A percentile compares a stretch with the other conserved stretches of the same genome.
phyloP scores from a whole-genome alignment of 1,140 invertebrate genomes.

The Drosophila navojoa region DNA sequence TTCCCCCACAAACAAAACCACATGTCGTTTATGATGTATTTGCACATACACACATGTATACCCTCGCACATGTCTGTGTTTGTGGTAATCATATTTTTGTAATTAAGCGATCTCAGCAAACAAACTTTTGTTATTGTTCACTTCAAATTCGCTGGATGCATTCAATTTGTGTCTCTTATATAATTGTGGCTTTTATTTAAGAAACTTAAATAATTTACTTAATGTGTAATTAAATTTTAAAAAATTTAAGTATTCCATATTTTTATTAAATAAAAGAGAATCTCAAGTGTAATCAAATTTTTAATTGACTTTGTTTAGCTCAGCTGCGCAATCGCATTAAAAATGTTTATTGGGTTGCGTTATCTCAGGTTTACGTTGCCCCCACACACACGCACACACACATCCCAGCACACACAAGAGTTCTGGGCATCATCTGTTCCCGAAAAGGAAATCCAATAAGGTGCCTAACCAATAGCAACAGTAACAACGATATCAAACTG shows the following conservation, averaged over 20 bases:
- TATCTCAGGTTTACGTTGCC: neutral
- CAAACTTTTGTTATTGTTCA: slow-evolving; percentile 53
- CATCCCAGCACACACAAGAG: slow-evolving; percentile 20
- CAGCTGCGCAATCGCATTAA: slow-evolving; percentile 2
- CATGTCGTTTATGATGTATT: slow-evolving; percentile 41
- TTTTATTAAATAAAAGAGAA: too few relatives aligned
- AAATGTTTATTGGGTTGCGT: slow-evolving; percentile 40
- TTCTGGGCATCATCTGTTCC: slow-evolving; percentile 76
- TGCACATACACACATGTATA: slow-evolving; percentile 3
- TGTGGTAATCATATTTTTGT: slow-evolving; percentile 41
- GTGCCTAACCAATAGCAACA: slow-evolving; percentile 49
- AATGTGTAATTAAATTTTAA: slow-evolving; percentile 34
- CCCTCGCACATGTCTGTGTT: neutral
- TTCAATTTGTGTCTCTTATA: slow-evolving; percentile 51
- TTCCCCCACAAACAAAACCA: slow-evolving; percentile 21
- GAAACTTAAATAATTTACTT: slow-evolving; percentile 31
- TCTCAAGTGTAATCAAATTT: slow-evolving; percentile 1
- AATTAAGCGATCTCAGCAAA: slow-evolving; percentile 68
- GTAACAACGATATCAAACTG: slow-evolving; percentile 66
- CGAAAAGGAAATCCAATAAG: slow-evolving; percentile 71
- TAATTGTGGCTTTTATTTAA: slow-evolving; percentile 59
- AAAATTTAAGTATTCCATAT: slow-evolving; percentile 16
- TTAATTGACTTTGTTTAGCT: neutral
- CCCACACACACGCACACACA: slow-evolving; percentile 22
- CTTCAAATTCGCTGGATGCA: slow-evolving; percentile 45